Evolutionary conservation across 2,797 vertebrate genomes (phyloP).

Genomic region (Xiphophorus birchmanni): DNA sequence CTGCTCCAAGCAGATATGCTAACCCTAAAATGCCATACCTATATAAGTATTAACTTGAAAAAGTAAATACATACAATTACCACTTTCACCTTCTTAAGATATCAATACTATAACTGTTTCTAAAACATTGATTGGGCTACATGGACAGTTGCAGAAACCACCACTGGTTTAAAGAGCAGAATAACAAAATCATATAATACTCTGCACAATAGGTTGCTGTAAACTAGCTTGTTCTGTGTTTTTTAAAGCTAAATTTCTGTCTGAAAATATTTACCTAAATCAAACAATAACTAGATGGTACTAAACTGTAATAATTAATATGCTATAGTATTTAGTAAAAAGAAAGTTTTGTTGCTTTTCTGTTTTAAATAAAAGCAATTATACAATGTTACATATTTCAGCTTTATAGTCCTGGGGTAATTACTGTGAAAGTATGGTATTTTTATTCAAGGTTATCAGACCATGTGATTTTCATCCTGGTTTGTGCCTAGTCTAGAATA

Average conservation of each 20-base stretch:
- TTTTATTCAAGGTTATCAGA: neutral
- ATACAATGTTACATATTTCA: neutral
- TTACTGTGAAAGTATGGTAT: neutral
- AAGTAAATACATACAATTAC: neutral
- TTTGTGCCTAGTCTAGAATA: conserved; percentile 18
- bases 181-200: neutral
- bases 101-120: neutral
- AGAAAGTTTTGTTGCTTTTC: neutral
- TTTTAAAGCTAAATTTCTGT: neutral
- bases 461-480: neutral
- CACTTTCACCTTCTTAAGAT: neutral
- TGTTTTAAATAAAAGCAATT: neutral
- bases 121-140: neutral
- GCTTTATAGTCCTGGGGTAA: neutral
- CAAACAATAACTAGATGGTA: neutral
- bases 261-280: neutral
- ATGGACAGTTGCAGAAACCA: too few relatives aligned
- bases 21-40: neutral
- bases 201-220: neutral
- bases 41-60: neutral
- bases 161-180: neutral
- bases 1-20: neutral
- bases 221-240: neutral
- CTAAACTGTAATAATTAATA: neutral
- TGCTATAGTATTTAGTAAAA: neutral